Evolutionary conservation across 2,888 invertebrate genomes (phyloP), one percentile per base, ranked within the genome.

Genomic region (Hirtodrosophila histrioides): DNA sequence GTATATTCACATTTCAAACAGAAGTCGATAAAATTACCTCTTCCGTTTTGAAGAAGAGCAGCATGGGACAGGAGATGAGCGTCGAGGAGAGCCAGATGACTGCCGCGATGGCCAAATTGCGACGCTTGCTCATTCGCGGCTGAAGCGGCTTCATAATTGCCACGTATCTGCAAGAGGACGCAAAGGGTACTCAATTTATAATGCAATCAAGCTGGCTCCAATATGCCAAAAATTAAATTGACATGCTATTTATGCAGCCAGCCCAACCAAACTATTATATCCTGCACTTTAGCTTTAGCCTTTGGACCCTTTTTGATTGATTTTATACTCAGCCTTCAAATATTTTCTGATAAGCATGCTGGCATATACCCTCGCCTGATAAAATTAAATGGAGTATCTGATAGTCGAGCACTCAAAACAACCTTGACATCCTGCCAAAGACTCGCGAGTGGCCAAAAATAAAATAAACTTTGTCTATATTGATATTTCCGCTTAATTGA

Each of bases 91-190:
- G 92, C 98, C 98, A 98, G 81, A 98, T 98, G 54, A 94, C 93
- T 4, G 95, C 93, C 0, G 97, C 97, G 72, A 97, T 95, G 81
- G 95, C 95, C 54, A 98, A 93, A 0, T 98, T 98, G 10, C 95
- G 94, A 27, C 95, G 93, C 88, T 95, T 95, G 27, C 98, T 97
- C 94, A 98, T 95, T 55, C 98, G 93, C 2, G 97, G 98, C 69
- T 95, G 94, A 65, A 98, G 92, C 0, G 98, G 98, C 88, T 97
- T 97, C 94, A 98, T 97, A 85, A 98, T 98, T 53, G 98, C 98
- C 92, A 97, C 96, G 91, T 98, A 98, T 90, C 98, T 98, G 93
- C 2, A 92, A 90, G 60, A 24, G 35, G 2, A 11, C 4, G 5
- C 53, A 54, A 24, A 27, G 11, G 23, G 46, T 11, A 40, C 45